phyloP scores from a whole-genome alignment of 92 coral and sea anemone species.

The Palythoa caribaeorum region DNA sequence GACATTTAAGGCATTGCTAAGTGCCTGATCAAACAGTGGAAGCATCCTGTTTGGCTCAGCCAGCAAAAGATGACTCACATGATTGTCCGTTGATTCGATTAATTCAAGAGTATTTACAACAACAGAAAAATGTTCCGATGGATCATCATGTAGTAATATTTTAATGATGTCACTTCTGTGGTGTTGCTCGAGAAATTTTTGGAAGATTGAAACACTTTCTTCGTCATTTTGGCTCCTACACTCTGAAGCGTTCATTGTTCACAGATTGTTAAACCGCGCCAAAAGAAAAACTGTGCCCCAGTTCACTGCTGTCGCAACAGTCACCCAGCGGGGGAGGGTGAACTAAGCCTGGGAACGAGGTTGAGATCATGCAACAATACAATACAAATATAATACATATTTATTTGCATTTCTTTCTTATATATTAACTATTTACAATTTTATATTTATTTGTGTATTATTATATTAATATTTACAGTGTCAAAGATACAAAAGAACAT shows the following conservation, averaged over 20 bases:
- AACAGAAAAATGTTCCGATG: slow-evolving; percentile 80
- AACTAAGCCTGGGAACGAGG: no score
- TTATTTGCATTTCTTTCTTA: no score
- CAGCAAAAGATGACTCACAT: slow-evolving; percentile 81
- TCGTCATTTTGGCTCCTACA: slow-evolving; percentile 59
- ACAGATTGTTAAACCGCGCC: slow-evolving; percentile 1
- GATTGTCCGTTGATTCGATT: slow-evolving; percentile 84
- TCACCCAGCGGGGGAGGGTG: no score
- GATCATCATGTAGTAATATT: slow-evolving; percentile 80
- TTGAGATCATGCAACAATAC: no score
- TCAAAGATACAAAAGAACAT: no score
- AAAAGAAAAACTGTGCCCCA: neutral
- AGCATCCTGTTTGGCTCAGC: slow-evolving; percentile 86
- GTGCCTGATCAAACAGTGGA: slow-evolving; percentile 91
- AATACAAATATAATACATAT: no score
- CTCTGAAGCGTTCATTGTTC: slow-evolving; percentile 1
- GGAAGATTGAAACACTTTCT: slow-evolving; percentile 71
- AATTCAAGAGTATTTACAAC: slow-evolving; percentile 92
- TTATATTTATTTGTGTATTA: no score
- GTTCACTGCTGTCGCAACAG: neutral
- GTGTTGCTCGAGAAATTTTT: slow-evolving; percentile 84
- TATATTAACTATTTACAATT: no score
- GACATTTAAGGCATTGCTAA: slow-evolving; percentile 73
- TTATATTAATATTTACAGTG: no score
- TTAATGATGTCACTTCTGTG: slow-evolving; percentile 76